Conservation (phyloP, 92 coral and sea anemone species). For the Pocillopora meandrina region DNA sequence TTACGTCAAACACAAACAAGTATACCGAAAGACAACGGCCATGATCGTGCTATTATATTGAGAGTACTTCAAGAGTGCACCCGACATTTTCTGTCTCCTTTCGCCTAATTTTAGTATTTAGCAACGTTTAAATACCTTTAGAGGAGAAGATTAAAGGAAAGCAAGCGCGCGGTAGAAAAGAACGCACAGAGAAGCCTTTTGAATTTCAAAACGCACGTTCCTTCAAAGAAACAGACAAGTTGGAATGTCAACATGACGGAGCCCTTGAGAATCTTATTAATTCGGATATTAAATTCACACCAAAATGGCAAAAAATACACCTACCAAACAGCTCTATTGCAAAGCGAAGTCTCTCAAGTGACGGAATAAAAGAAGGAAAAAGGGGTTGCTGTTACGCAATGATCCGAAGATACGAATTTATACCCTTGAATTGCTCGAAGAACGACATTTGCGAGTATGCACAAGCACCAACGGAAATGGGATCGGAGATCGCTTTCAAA, state of each 20-base stretch:
- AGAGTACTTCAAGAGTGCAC: background rate
- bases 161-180: background rate
- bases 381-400: background rate
- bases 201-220: background rate
- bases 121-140: background rate
- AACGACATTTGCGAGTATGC: background rate
- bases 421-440: background rate
- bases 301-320: background rate
- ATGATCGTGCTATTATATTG: background rate
- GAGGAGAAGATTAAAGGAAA: background rate
- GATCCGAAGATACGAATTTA: background rate
- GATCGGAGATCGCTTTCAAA: background rate
- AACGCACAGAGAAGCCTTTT: background rate
- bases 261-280: background rate
- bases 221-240: slow-evolving; percentile 17
- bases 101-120: background rate
- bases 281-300: slow-evolving; percentile 25
- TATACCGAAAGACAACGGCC: background rate
- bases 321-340: background rate
- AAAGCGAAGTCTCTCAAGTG: background rate
- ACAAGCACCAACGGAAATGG: background rate
- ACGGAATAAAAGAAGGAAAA: background rate
- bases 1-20: slow-evolving; percentile 1
- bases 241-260: slow-evolving; percentile 20
- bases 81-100: background rate